Conservation (phyloP, 2,797 vertebrate species). For the Alca torda region DNA sequence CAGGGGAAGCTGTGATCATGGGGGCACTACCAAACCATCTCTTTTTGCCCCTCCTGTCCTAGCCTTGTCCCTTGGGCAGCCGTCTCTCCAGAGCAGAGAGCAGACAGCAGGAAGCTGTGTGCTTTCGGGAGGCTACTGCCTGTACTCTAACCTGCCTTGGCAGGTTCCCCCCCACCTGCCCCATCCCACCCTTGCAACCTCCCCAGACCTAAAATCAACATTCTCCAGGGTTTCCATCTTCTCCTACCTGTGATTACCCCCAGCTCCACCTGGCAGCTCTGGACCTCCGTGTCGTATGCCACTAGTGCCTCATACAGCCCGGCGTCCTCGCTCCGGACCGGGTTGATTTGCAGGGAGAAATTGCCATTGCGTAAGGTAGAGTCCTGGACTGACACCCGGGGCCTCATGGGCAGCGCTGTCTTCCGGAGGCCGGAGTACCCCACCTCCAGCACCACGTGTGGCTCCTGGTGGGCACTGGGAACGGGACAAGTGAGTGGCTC, state of each 20-base stretch:
- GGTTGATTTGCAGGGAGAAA: slow-evolving; percentile 73
- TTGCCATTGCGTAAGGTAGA: slow-evolving; percentile 50
- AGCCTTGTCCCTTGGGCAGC: neutral
- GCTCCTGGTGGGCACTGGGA: neutral
- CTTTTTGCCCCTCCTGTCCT: neutral
- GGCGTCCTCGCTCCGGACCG: neutral
- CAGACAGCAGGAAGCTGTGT: neutral
- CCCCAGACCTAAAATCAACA: accelerated
- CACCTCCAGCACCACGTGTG: slow-evolving; percentile 67
- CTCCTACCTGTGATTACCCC: slow-evolving; percentile 71
- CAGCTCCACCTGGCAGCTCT: slow-evolving; percentile 46
- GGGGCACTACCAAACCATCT: neutral
- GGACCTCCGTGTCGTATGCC: neutral
- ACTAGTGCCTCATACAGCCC: slow-evolving; percentile 67
- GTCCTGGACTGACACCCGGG: slow-evolving; percentile 55
- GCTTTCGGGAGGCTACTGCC: neutral
- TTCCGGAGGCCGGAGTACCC: slow-evolving; percentile 58
- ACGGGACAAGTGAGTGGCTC: accelerated
- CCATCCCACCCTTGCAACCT: neutral
- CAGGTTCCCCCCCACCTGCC: neutral
- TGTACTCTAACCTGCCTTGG: neutral
- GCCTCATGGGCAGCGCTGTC: slow-evolving; percentile 47
- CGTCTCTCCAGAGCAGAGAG: neutral
- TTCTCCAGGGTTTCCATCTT: neutral
- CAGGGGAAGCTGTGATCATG: neutral